Evolutionary conservation across 2,797 vertebrate genomes (phyloP).

Genomic region (Capromys pilorides): DNA sequence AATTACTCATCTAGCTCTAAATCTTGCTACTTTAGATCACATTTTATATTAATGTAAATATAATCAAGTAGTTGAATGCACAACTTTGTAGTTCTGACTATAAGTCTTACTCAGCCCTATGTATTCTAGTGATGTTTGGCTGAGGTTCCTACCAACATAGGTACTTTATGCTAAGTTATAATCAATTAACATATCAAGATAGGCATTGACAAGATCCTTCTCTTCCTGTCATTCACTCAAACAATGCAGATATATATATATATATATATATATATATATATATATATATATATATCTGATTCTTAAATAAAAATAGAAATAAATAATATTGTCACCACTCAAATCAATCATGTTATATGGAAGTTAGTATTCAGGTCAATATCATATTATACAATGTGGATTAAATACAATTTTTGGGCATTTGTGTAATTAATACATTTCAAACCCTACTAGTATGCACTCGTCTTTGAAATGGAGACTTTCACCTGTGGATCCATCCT

Average conservation of each 20-base stretch:
- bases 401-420: conserved; percentile 17
- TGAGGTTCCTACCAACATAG: not conserved
- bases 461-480: conserved; percentile 36
- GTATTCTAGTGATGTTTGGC: not conserved
- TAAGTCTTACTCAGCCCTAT: not conserved
- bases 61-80: not conserved
- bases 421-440: not conserved
- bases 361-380: not conserved
- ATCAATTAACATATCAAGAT: conserved; percentile 2
- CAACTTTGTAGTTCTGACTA: not conserved
- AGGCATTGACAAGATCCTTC: not conserved
- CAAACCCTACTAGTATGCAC: not conserved
- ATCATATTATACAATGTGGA: not conserved
- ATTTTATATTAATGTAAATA: not conserved
- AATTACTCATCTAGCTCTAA: no score
- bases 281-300: not conserved
- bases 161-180: not conserved
- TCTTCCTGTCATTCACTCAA: not conserved
- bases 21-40: conserved; percentile 11
- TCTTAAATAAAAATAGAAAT: not conserved
- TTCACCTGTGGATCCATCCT: not conserved
- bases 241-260: not conserved
- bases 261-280: not conserved
- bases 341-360: not conserved
- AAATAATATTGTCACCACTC: not conserved